Evolutionary conservation across 2,797 vertebrate genomes (phyloP).

Genomic region (Paramormyrops hopkinsi): DNA sequence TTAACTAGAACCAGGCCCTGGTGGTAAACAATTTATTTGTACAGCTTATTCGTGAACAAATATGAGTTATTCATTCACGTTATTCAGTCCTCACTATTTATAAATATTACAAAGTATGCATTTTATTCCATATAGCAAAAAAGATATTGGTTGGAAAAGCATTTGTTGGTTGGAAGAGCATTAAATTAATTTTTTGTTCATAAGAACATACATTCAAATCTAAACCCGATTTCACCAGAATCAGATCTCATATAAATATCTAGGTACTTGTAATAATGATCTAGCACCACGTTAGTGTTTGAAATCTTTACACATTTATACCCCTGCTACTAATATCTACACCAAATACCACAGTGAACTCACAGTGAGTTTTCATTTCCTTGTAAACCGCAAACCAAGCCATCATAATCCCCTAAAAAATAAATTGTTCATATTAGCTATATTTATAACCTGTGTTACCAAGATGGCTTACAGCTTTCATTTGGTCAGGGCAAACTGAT

Average conservation of each 20-base stretch:
- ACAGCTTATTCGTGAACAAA: neutral
- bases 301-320: neutral
- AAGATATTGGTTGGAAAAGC: neutral
- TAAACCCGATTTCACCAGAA: neutral
- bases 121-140: neutral
- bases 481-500: neutral
- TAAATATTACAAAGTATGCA: neutral
- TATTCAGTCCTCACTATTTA: neutral
- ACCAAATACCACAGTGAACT: neutral
- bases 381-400: neutral
- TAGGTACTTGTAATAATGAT: neutral
- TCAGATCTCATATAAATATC: constrained; percentile 21
- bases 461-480: neutral
- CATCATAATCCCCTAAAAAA: neutral
- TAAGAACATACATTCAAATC: constrained; percentile 33
- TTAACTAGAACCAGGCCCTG: constrained; percentile 10
- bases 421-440: neutral
- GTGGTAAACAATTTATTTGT: neutral
- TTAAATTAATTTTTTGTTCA: constrained; percentile 3
- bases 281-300: constrained; percentile 27
- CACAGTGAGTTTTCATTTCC: neutral
- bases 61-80: neutral
- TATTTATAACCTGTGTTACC: neutral
- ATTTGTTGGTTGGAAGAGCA: neutral
- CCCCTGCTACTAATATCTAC: neutral